Conservation (phyloP, 2,888 invertebrate genomes). For the Dorcus hopei region DNA sequence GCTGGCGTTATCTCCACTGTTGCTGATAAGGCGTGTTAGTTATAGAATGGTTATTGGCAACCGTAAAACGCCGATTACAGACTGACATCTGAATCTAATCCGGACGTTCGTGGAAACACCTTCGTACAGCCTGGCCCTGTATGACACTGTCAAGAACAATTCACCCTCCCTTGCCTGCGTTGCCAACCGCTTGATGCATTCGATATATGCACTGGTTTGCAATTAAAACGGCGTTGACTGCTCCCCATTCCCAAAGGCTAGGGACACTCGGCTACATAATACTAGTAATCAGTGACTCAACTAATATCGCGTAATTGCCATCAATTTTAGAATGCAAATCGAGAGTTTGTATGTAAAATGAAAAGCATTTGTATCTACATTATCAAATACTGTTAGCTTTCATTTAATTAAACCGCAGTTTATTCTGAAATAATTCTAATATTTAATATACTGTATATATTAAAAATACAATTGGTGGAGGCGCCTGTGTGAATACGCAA, state of each 20-base stretch:
- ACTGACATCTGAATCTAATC: slow-evolving; percentile 1
- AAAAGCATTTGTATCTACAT: background rate
- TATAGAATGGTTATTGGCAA: slow-evolving; percentile 44
- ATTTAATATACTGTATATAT: no score
- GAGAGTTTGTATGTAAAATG: slow-evolving; percentile 1
- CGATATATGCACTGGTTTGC: slow-evolving; percentile 32
- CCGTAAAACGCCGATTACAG: background rate
- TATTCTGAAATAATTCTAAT: no score
- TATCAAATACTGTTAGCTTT: no score
- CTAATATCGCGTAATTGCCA: slow-evolving; percentile 23
- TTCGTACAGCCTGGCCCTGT: background rate
- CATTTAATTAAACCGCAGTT: no score
- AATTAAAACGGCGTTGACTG: slow-evolving; percentile 37
- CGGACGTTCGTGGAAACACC: background rate
- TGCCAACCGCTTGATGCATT: slow-evolving; percentile 30
- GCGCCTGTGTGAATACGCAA: no score
- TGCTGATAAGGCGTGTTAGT: slow-evolving; percentile 42
- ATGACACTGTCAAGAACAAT: background rate
- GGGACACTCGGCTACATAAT: slow-evolving; percentile 23
- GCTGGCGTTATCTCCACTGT: slow-evolving; percentile 29
- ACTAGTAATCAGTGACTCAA: slow-evolving; percentile 32
- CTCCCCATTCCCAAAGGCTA: slow-evolving; percentile 25
- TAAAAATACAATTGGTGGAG: no score
- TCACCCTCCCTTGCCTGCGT: slow-evolving; percentile 19
- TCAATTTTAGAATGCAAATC: slow-evolving; percentile 7